Evolutionary conservation across 2,888 invertebrate species (phyloP).

Genomic region (Pegoplata infirma): DNA sequence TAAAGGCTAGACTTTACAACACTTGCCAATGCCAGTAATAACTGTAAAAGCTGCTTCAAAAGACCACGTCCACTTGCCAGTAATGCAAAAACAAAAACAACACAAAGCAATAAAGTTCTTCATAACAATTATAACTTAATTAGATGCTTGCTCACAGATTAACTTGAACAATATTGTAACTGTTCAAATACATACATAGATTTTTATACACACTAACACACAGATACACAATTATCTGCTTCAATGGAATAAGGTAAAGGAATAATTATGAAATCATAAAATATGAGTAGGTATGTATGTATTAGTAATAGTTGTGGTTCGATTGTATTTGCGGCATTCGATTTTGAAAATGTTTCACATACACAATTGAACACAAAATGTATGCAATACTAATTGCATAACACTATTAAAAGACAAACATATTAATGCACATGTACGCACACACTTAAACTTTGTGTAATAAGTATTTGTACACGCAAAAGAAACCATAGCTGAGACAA

Average conservation of each 20-base stretch:
- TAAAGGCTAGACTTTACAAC: constrained; percentile 44
- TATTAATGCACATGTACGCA: neutral
- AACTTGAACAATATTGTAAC: constrained; percentile 44
- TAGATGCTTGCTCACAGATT: constrained; percentile 51
- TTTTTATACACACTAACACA: neutral
- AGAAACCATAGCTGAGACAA: too few relatives aligned
- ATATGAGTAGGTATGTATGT: neutral
- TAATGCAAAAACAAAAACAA: neutral
- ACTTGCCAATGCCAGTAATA: constrained; percentile 26
- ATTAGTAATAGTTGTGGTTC: neutral
- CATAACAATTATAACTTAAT: constrained; percentile 49
- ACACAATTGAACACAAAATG: constrained; percentile 59
- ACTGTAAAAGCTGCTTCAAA: constrained; percentile 5
- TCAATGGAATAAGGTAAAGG: neutral
- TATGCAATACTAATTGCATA: constrained; percentile 73
- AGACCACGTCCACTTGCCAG: neutral
- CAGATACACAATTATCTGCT: neutral
- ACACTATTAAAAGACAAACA: constrained; percentile 73
- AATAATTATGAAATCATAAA: neutral
- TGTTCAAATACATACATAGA: neutral
- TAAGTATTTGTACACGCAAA: too few relatives aligned
- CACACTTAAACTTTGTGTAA: too few relatives aligned
- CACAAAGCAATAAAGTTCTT: constrained; percentile 22
- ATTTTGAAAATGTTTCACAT: neutral
- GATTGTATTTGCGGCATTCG: neutral